Base-by-base conservation (phyloP, 2,113 vertebrate species). In the Delphinus delphis region DNA sequence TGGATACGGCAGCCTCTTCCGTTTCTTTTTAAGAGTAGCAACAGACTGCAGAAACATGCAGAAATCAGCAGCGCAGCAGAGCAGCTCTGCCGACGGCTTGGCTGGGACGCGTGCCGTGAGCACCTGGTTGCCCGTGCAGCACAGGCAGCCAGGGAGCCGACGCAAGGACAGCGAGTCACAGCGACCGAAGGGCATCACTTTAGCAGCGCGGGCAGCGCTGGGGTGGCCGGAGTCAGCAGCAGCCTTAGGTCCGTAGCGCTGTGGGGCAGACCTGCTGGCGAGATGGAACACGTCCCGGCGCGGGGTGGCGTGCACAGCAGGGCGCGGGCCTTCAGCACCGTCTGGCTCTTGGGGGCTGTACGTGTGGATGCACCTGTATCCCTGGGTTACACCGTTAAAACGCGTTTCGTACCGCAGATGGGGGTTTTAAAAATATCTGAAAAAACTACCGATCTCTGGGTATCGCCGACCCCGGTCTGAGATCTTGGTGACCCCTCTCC, bases 41-140 rank as follows among this genome's bases (percentile, higher is more conserved):
- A 60, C 97, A 97, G 98, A 95, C 83, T 97, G 85, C 93, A 93
- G 67, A 98, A 97, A 93, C 96, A 70, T 15, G 13, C 41, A 33
- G 87, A 88, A 96, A 62, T 90, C 77, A 62, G 92, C 41, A 83
- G n/a, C 63, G 62, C 84, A 90, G 93, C 94, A 81, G 80, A 63
- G 85, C 65, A 90, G 81, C 81, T 67, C 80, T 92, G 86, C 82
- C 79, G 23, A 74, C 71, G 65, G 87, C 84, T 26, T 74, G 88
- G 53, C 83, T 88, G 20, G 71, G 90, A 85, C 74, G 33, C 25
- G 41, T 8, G 67, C 71, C 90, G 21, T 71, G 80, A 88, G 97
- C 93, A 44, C 76, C 71, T 93, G 82, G 94, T 44, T 60, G 94
- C 74, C 67, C 94, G 2, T 17, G n/a, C 83, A 26, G 63, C 12